These are phyloP conservation scores for Sebastes kiyomatsui DNA, from an alignment of 2,797 vertebrate genomes.

Conservation along the genomic window DNA sequence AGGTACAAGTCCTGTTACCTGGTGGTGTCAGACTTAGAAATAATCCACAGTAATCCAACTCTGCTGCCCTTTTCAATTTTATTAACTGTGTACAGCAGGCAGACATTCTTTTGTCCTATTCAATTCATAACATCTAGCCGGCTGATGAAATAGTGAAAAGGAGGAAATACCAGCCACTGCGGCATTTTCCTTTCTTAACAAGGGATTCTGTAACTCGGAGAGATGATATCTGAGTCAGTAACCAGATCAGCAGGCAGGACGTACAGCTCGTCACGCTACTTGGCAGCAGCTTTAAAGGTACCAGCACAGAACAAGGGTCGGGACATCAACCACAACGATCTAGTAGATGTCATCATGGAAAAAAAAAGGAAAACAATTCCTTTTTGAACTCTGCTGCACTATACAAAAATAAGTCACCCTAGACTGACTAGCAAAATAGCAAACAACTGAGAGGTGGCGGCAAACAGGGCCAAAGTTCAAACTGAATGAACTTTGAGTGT, in stretches of 20 bases:
- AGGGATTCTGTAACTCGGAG: not conserved
- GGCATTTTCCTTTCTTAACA: constrained; percentile 1
- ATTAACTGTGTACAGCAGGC: not conserved
- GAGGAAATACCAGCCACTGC: not conserved
- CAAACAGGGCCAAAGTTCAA: constrained; percentile 25
- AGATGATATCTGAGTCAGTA: constrained; percentile 23
- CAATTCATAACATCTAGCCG: not conserved
- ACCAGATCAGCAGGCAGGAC: constrained; percentile 21
- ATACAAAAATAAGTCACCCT: not conserved
- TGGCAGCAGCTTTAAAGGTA: constrained; percentile 3
- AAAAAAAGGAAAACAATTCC: not conserved
- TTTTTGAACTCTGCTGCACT: not conserved
- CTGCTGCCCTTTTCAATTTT: not conserved
- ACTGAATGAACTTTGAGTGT: constrained; percentile 20
- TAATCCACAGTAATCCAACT: not conserved
- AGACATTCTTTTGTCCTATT: not conserved
- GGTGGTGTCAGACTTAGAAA: not conserved
- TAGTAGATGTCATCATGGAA: too few relatives aligned
- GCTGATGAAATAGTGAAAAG: not conserved
- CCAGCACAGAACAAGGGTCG: constrained; percentile 1
- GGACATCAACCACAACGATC: not conserved
- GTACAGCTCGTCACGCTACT: not conserved
- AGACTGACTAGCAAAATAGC: not conserved
- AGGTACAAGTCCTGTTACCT: not conserved
- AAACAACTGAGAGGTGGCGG: not conserved